A percentile compares a stretch with the other conserved stretches of the same genome.
phyloP scores from a whole-genome alignment of 1,140 invertebrate genomes.

The Tyrophagus putrescentiae region DNA sequence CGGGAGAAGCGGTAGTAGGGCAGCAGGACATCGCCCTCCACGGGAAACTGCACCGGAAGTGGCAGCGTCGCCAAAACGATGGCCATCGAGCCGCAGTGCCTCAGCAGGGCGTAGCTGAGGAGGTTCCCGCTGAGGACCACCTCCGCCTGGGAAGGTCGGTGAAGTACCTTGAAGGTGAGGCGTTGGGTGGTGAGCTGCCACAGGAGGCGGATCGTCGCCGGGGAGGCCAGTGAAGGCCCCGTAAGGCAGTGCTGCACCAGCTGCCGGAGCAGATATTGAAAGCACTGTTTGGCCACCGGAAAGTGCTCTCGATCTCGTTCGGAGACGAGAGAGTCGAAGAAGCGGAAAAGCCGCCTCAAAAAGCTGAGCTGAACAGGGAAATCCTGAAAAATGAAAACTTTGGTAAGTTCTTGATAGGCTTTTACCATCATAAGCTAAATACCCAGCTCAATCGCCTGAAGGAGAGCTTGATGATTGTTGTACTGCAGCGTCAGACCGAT shows the following conservation, averaged over 20 bases:
- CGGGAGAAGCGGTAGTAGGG: not conserved
- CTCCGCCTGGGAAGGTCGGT: not conserved
- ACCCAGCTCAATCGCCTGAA: not conserved
- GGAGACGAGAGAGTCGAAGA: constrained; percentile 1
- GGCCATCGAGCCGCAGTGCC: constrained; percentile 1
- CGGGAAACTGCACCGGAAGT: not conserved
- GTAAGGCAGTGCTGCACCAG: not conserved
- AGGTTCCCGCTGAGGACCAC: not conserved
- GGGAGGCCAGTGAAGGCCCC: not conserved
- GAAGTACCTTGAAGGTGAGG: not conserved
- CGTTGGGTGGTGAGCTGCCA: not conserved
- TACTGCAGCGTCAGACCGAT: not conserved
- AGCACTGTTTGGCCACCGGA: not conserved
- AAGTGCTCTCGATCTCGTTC: not conserved
- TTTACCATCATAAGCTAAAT: too few relatives aligned
- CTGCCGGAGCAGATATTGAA: not conserved
- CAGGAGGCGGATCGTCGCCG: not conserved
- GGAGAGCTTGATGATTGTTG: not conserved
- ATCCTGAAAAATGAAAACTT: too few relatives aligned
- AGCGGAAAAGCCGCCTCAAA: not conserved
- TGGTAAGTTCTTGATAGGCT: too few relatives aligned
- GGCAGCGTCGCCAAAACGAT: not conserved
- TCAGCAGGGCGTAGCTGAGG: not conserved
- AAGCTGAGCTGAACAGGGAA: not conserved
- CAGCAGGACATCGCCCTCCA: not conserved